Evolutionary conservation across 2,888 invertebrate genomes (phyloP), one percentile per base, ranked within the genome.

Genomic region (Osedax fenrisi): DNA sequence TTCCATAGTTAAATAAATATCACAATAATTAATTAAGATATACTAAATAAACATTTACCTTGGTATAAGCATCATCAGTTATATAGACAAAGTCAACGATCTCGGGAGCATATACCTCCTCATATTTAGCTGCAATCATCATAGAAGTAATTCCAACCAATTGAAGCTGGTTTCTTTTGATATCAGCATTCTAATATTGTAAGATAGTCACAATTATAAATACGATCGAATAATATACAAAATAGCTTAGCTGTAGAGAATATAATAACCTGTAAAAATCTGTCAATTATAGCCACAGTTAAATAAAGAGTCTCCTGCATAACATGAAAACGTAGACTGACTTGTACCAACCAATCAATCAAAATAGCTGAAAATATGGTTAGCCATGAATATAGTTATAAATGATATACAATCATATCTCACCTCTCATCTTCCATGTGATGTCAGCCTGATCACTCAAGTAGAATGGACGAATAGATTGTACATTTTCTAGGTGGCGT

Each of bases 291-390:
- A 78, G 90, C 90, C 73, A 95, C 89, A 74, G 92, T 89, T 81
- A 95, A 86, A 83, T 93, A 92, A 77, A 94, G 89, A 5, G 95
- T 95, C 85, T 97, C 97, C 74, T 90, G 88, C 22, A 90, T 86
- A 73, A 94, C 86, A 77, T 89, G 89, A 85, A 94, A 96, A 81
- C 92, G 90, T 71, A 88, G 86, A 80, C 94, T 93, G 5, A 96
- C 93, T 81, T 94, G 93, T 21, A 92, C 90, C 73, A 97, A 86
- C 96, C 96, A 97, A 84, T 96, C 93, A 76, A 96, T 87, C 21
- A 97, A 87, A 69, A 94, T 90, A n/a, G n/a, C n/a, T n/a, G n/a
- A n/a, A n/a, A n/a, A n/a, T n/a, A n/a, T n/a, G n/a, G n/a, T n/a
- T n/a, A n/a, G n/a, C n/a, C n/a, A n/a, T n/a, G n/a, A n/a, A n/a